A percentile compares a stretch with the other conserved stretches of the same genome.
phyloP scores from a whole-genome alignment of 2,797 vertebrate species.

The Spizella passerina region DNA sequence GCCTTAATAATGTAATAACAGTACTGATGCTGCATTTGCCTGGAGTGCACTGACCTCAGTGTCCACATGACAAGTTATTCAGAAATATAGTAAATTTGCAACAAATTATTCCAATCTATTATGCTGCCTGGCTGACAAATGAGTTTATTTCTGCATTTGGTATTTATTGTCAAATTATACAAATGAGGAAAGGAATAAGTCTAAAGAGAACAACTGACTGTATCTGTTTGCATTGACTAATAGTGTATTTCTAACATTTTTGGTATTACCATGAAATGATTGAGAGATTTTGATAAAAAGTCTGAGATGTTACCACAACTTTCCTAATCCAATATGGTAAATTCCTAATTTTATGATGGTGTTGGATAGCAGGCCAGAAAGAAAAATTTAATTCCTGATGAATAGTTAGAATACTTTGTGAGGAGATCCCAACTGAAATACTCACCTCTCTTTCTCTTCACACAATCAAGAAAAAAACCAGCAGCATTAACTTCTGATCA shows the following conservation, averaged over 20 bases:
- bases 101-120: neutral
- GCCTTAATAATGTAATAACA: conserved; percentile 26
- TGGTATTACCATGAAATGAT: neutral
- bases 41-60: neutral
- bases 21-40: conserved; percentile 53
- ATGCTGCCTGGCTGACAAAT: conserved; percentile 29
- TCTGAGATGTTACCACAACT: neutral
- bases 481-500: neutral
- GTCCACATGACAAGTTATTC: conserved; percentile 42
- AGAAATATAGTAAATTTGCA: conserved; percentile 49
- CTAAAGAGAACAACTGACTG: neutral
- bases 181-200: neutral
- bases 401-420: neutral
- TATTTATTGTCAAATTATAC: neutral
- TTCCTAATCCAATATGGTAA: fast-evolving
- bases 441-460: neutral
- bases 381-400: neutral
- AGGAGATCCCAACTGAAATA: neutral
- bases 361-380: neutral
- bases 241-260: neutral
- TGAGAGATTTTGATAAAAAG: neutral
- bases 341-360: neutral
- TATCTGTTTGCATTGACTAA: neutral
- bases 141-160: neutral
- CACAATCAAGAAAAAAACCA: neutral